Base-by-base conservation (phyloP, 2,888 invertebrate genomes). In the Eilema sororculum region DNA sequence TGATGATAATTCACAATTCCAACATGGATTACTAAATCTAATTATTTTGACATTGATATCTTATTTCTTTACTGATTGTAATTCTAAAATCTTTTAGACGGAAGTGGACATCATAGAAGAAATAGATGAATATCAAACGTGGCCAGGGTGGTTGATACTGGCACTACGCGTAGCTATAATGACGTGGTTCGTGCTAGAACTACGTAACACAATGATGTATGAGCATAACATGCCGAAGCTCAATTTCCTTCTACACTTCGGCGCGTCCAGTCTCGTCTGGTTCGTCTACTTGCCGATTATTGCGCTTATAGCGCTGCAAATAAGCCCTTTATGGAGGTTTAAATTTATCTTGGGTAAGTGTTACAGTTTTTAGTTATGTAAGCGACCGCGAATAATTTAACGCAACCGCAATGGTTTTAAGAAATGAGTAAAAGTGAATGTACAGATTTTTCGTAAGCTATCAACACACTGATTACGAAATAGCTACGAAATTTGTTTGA, bases 181-280 rank as follows among this genome's bases (percentile, higher is more conserved):
- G 97, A 93, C 97, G 66, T 99, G 98, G 98, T 99, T 99, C 90
- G 95, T 99, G 41, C 96, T 97, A 69, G 97, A 97, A 86, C 88
- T 96, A n/a, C 95, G 95, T 20, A 91, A 94, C 82, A 95, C 95
- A 0, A 95, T 95, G 95, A 89, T 95, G 85, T 95, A 95, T 37
- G 95, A 95, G 73, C 95, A 95, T 86, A 95, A 95, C 76, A 95
- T 95, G 94, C 93, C 87, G 82, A 98, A 99, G 90, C 95, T 99
- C 52, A 98, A 99, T 89, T 99, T 99, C 92, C 96, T 99, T 69
- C 96, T 99, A 65, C 99, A 99, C 90, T 98, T 99, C 91, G 99
- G 99, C 68, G 99, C 99, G 20, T 99, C 99, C 22, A 99, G 99
- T 87, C 96, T 99, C 57, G 99, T 99, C 16, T 99, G 99, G 99